Percentiles rank a stretch among this genome's conserved stretches.
These are phyloP conservation scores for Sciurus vulgaris DNA, from an alignment of 2,797 vertebrate species.

Conservation along the genomic window DNA sequence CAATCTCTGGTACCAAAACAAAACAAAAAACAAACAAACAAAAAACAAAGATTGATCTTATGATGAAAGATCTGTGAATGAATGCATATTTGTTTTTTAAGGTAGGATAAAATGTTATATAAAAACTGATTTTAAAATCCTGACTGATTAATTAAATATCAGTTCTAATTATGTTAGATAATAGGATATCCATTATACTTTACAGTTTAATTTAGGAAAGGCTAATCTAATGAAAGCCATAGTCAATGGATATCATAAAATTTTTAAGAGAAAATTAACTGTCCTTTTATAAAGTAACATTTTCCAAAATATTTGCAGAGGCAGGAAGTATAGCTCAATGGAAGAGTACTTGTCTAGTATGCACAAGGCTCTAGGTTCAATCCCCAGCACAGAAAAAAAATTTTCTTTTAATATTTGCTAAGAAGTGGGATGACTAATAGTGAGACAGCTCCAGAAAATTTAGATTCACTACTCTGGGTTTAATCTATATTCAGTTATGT, in stretches of 20 bases:
- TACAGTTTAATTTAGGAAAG: constrained; percentile 36
- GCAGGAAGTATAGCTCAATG: no score
- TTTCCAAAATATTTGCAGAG: neutral
- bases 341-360: no score
- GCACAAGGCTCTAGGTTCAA: no score
- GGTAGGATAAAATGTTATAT: constrained; percentile 40
- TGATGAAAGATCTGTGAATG: constrained; percentile 19
- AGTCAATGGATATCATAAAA: neutral
- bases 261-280: constrained; percentile 43
- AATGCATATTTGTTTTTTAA: neutral
- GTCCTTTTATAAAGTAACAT: constrained; percentile 42
- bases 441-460: neutral
- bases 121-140: constrained; percentile 29
- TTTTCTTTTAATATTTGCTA: neutral
- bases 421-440: neutral
- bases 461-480: neutral
- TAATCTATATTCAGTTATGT: constrained; percentile 32
- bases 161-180: constrained; percentile 17
- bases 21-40: no score
- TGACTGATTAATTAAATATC: neutral
- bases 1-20: no score
- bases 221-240: neutral
- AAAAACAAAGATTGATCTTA: neutral
- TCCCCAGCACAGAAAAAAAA: no score
- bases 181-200: neutral